A percentile compares a stretch with the other conserved stretches of the same genome.
Evolutionary conservation across 2,113 vertebrate genomes (phyloP).

Genomic region (Gymnobelideus leadbeateri): DNA sequence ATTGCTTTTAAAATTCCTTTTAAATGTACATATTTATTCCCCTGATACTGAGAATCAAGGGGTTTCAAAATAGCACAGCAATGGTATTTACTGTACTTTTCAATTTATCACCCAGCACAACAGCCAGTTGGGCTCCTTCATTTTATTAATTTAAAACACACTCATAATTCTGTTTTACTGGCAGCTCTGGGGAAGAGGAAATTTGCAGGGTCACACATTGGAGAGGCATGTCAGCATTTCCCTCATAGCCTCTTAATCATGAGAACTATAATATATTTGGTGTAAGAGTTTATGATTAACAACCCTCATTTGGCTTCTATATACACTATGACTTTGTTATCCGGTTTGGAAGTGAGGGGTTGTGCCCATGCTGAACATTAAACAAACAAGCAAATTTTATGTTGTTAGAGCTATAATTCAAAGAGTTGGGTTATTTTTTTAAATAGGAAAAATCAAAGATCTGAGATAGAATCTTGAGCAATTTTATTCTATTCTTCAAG

Average conservation of each 20-base stretch:
- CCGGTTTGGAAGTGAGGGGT: neutral
- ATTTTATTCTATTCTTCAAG: slow-evolving; percentile 3
- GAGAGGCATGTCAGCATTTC: neutral
- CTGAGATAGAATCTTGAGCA: neutral
- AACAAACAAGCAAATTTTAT: neutral
- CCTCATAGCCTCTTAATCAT: neutral
- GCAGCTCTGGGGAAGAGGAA: neutral
- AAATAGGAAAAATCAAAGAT: slow-evolving; percentile 7
- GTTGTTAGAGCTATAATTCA: neutral
- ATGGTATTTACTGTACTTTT: slow-evolving; percentile 25
- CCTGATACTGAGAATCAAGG: slow-evolving; percentile 28
- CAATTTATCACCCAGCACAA: slow-evolving; percentile 25
- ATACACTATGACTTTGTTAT: neutral
- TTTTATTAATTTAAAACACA: slow-evolving; percentile 19
- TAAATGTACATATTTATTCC: slow-evolving; percentile 19
- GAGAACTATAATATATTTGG: neutral
- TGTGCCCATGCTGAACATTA: neutral
- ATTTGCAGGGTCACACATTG: neutral
- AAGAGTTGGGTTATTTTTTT: neutral
- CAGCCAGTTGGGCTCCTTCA: neutral
- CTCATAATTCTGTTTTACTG: slow-evolving; percentile 2
- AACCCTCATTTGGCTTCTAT: neutral
- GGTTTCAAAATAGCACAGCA: slow-evolving; percentile 29
- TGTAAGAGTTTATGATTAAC: neutral
- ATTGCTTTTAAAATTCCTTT: slow-evolving; percentile 55